A percentile compares a stretch with the other conserved stretches of the same genome.
Evolutionary conservation across 2,888 invertebrate species (phyloP).

Genomic region (Cremastobaeus sp.): DNA sequence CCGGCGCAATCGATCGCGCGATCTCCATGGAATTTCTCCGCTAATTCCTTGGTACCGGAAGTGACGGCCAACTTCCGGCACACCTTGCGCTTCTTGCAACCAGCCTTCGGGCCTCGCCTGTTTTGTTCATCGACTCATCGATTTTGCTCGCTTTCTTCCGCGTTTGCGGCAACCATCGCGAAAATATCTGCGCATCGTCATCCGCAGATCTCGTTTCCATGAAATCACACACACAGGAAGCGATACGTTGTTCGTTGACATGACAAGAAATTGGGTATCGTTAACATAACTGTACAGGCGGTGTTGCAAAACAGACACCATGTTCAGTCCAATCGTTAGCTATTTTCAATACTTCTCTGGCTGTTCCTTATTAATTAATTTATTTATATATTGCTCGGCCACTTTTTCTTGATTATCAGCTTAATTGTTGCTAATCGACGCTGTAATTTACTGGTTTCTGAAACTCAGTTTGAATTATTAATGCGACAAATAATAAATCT

Average conservation of each 20-base stretch:
- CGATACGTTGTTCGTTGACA: slow-evolving; percentile 8
- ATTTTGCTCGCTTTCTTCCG: slow-evolving; percentile 44
- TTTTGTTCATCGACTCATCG: slow-evolving; percentile 19
- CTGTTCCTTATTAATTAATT: too few species aligned
- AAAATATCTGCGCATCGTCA: slow-evolving; percentile 24
- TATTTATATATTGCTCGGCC: too few species aligned
- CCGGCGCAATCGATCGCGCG: slow-evolving; percentile 45
- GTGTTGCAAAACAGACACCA: not conserved
- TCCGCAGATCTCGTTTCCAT: slow-evolving; percentile 17
- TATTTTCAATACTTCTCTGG: too few species aligned
- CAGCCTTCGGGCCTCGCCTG: slow-evolving; percentile 54
- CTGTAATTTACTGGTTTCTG: too few species aligned
- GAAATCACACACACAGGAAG: slow-evolving; percentile 11
- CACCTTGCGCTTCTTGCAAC: slow-evolving; percentile 58
- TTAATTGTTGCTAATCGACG: too few species aligned
- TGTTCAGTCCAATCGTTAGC: too few species aligned
- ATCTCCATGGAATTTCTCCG: slow-evolving; percentile 49
- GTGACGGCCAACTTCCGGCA: slow-evolving; percentile 57
- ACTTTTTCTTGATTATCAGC: too few species aligned
- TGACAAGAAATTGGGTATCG: slow-evolving; percentile 4
- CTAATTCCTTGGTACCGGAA: slow-evolving; percentile 60
- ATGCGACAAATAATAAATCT: too few species aligned
- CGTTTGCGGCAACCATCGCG: slow-evolving; percentile 30
- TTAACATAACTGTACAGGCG: not conserved
- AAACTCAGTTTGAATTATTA: too few species aligned